phyloP scores from a whole-genome alignment of 2,113 vertebrate species.

The Poecile atricapillus region DNA sequence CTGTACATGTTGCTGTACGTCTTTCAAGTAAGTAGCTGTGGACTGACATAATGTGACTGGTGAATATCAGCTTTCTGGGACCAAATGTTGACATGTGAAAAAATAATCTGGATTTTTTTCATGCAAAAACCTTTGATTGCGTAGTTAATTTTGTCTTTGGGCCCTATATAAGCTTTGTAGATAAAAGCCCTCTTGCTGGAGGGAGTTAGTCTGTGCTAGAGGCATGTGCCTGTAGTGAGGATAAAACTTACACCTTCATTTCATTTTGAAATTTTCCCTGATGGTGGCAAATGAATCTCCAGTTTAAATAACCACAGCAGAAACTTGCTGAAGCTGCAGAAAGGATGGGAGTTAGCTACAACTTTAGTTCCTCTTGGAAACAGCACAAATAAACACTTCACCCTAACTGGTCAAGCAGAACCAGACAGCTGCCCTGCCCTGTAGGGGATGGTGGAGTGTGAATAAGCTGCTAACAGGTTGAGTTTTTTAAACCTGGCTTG shows the following conservation, averaged over 20 bases:
- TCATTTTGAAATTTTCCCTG: background rate
- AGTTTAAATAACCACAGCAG: accelerated
- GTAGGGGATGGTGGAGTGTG: accelerated
- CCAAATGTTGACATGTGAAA: background rate
- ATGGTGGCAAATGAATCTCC: background rate
- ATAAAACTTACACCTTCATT: background rate
- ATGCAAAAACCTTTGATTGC: background rate
- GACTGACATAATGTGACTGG: background rate
- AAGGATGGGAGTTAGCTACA: background rate
- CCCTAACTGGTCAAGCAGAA: accelerated
- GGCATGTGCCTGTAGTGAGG: background rate
- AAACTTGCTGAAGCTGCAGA: background rate
- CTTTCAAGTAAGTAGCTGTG: background rate
- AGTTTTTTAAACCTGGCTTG: background rate
- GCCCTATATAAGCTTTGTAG: background rate
- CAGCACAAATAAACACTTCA: background rate
- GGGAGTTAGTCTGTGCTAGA: background rate
- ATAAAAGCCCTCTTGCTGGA: background rate
- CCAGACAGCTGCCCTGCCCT: background rate
- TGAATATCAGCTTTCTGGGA: background rate
- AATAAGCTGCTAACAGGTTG: background rate
- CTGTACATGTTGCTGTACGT: background rate
- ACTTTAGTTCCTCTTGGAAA: background rate
- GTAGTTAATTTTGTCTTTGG: background rate
- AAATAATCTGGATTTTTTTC: background rate